Percentiles rank a stretch among this genome's conserved stretches.
These are phyloP conservation scores for Patella pellucida DNA, from an alignment of 2,888 invertebrate genomes.

Conservation along the genomic window DNA sequence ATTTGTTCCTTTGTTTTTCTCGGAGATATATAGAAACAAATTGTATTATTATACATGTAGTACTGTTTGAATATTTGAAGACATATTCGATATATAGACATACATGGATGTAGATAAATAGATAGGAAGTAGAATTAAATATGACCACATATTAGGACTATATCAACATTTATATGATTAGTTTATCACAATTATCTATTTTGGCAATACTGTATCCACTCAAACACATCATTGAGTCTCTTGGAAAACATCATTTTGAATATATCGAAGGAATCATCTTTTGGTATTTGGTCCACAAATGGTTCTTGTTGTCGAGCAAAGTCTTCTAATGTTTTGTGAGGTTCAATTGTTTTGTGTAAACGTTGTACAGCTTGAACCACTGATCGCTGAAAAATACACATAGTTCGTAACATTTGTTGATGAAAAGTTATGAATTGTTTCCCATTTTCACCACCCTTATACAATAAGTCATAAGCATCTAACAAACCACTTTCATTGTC, in stretches of 20 bases:
- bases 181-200: constrained; percentile 13
- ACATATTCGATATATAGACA: too few species aligned
- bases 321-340: constrained; percentile 44
- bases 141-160: too few species aligned
- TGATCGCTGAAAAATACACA: constrained; percentile 65
- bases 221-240: constrained; percentile 44
- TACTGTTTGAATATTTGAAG: too few species aligned
- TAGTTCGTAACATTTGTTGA: constrained; percentile 60
- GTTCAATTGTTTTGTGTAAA: constrained; percentile 36
- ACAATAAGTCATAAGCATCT: constrained; percentile 69
- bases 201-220: constrained; percentile 47
- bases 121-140: too few species aligned
- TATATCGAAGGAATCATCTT: constrained; percentile 37
- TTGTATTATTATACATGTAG: too few species aligned
- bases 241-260: constrained; percentile 44
- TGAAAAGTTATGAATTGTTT: constrained; percentile 63
- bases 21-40: too few species aligned
- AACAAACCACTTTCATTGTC: constrained; percentile 72
- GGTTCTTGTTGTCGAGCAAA: constrained; percentile 49
- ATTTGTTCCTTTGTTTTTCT: too few species aligned
- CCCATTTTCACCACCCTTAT: constrained; percentile 38
- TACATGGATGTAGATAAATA: too few species aligned
- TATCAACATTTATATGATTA: too few species aligned
- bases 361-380: constrained; percentile 50
- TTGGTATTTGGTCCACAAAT: constrained; percentile 38